Evolutionary conservation across 2,113 vertebrate species (phyloP), one percentile per base, ranked within the genome.

Genomic region (Eulacestoma nigropectus): DNA sequence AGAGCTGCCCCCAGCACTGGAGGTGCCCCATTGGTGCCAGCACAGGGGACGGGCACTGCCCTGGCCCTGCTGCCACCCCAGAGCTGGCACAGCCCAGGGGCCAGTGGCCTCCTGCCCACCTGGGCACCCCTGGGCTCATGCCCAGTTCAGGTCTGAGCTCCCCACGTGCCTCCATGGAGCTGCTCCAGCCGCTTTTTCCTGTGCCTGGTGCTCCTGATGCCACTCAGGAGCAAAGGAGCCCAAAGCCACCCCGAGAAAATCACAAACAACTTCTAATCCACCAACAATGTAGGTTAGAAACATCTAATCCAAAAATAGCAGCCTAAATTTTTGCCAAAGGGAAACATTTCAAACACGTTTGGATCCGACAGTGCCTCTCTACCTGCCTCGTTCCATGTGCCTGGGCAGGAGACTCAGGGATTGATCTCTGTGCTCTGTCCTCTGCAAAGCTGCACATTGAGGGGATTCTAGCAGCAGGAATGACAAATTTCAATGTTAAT

Each of bases 121-220:
- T 39, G 62, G 63, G 50, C 79, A 41, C 55, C 2, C 26, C 55
- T 32, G 62, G 41, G 63, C 63, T 56, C 6, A 1, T 60, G 55
- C 2, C 44, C 55, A 35, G 32, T 2, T n/a, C 56, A 32, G 27
- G 7, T 33, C 57, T 33, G 47, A 53, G 56, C 56, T 62, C 39
- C 32, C 55, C 30, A 5, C 0, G 2, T 5, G 42, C 35, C 49
- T n/a, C 32, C 7, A 4, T 0, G 11, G 37, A 49, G 81, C 47
- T 92, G 42, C 46, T 32, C 16, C 32, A 27, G 35, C 55, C 23
- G 4, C 22, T 35, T 23, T 39, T 26, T 17, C 30, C 78, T 4
- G 55, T 11, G 17, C 63, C 87, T 15, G 3, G 14, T 39, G 76
- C 56, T 42, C 56, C 74, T 22, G 22, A 5, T 6, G n/a, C n/a